These are phyloP conservation scores for Porites lobata DNA, from an alignment of 92 coral and sea anemone genomes.

Conservation along the genomic window DNA sequence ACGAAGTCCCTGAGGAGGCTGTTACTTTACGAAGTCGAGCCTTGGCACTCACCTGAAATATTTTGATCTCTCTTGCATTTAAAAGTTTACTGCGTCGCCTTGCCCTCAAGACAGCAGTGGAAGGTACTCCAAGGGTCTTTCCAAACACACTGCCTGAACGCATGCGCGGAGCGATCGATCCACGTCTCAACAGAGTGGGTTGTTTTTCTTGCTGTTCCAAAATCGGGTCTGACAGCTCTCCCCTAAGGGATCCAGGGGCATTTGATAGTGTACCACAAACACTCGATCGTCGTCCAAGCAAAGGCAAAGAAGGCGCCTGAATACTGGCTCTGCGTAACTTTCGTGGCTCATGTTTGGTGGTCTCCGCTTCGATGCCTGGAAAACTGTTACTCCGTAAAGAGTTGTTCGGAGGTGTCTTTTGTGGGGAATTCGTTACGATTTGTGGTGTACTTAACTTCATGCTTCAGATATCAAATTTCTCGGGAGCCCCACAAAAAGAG, in stretches of 20 bases:
- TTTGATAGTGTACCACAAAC: background rate
- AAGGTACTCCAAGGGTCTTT: conserved; percentile 14
- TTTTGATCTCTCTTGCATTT: conserved; percentile 18
- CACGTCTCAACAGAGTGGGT: background rate
- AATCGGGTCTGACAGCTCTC: background rate
- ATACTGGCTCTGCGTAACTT: background rate
- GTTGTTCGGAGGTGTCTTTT: background rate
- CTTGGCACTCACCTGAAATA: conserved; percentile 1
- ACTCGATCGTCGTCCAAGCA: conserved; percentile 2
- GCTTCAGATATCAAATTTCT: background rate
- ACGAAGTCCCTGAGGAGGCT: too few relatives aligned
- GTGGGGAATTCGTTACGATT: background rate
- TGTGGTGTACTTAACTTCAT: background rate
- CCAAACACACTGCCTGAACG: background rate
- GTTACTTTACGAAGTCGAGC: too few relatives aligned
- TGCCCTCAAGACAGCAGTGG: background rate
- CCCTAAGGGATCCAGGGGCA: background rate
- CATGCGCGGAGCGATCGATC: background rate
- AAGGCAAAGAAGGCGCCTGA: background rate
- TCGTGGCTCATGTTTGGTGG: too few relatives aligned
- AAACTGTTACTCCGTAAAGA: background rate
- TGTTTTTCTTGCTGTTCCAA: background rate
- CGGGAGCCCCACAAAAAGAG: background rate
- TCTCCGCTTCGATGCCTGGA: background rate
- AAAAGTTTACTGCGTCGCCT: conserved; percentile 8